Evolutionary conservation across 2,113 vertebrate species (phyloP).

Genomic region (Chunga burmeisteri): DNA sequence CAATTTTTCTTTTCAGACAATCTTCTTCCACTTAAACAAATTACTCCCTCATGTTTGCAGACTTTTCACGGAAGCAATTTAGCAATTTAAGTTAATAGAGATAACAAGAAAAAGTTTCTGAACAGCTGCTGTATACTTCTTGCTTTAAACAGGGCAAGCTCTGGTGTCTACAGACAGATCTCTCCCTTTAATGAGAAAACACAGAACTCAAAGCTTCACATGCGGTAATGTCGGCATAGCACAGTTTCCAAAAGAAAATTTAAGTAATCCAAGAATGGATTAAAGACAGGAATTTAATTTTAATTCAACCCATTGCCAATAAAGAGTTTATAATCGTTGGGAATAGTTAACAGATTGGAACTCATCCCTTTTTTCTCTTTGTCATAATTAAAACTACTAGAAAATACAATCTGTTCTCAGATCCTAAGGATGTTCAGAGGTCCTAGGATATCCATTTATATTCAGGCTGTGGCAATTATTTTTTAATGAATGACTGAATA

Average conservation of each 20-base stretch:
- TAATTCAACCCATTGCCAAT: not conserved
- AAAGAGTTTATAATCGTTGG: not conserved
- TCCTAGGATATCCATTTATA: not conserved
- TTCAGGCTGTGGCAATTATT: not conserved
- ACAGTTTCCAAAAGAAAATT: constrained; percentile 17
- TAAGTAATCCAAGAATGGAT: constrained; percentile 10
- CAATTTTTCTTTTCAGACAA: constrained; percentile 2
- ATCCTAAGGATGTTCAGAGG: not conserved
- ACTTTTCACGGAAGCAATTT: constrained; percentile 54
- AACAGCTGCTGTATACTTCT: constrained; percentile 26
- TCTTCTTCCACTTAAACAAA: constrained; percentile 42
- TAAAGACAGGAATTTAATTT: constrained; percentile 13
- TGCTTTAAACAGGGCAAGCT: constrained; percentile 34
- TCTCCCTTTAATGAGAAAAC: constrained; percentile 50
- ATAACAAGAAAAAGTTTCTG: constrained; percentile 48
- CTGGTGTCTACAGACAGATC: not conserved
- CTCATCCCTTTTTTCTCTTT: not conserved
- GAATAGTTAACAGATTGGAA: constrained; percentile 33
- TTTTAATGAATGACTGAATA: not conserved
- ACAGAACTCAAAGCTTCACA: constrained; percentile 29
- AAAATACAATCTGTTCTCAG: not conserved
- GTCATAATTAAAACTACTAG: not conserved
- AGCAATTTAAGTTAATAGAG: constrained; percentile 57
- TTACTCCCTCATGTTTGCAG: constrained; percentile 30
- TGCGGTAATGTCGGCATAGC: not conserved